phyloP scores from a whole-genome alignment of 1,140 invertebrate species.

The Leucophenga varia region DNA sequence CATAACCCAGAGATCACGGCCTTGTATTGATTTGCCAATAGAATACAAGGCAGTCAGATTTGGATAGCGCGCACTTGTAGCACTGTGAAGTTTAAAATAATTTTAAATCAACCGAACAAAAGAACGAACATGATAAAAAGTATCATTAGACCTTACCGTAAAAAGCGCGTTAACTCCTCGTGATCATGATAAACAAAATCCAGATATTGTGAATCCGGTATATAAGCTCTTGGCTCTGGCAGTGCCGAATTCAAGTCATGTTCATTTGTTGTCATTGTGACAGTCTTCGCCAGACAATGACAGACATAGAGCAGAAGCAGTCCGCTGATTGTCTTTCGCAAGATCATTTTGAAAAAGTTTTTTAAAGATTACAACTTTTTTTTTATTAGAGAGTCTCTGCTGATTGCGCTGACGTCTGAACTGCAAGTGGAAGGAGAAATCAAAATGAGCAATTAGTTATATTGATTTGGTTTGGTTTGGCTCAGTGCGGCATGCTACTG shows the following conservation, averaged over 20 bases:
- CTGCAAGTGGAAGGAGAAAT: conserved; percentile 38
- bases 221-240: conserved; percentile 48
- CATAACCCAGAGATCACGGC: conserved; percentile 92
- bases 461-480: too few relatives aligned
- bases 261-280: conserved; percentile 13
- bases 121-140: not conserved
- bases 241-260: conserved; percentile 20
- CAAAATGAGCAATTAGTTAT: conserved; percentile 28
- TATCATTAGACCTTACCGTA: conserved; percentile 62
- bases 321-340: conserved; percentile 29
- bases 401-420: conserved; percentile 20
- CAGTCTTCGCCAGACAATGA: conserved; percentile 30
- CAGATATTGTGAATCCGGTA: conserved; percentile 57
- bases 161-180: conserved; percentile 79
- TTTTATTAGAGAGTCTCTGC: conserved; percentile 10
- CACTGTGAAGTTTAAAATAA: conserved; percentile 29
- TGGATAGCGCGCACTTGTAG: conserved; percentile 77
- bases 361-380: too few relatives aligned
- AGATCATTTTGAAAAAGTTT: conserved; percentile 43
- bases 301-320: conserved; percentile 24
- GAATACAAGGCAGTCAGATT: conserved; percentile 86
- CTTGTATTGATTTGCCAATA: conserved; percentile 88
- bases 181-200: conserved; percentile 90
- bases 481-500: too few relatives aligned
- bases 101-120: not conserved